Conservation (phyloP, 2,888 invertebrate species). For the Rhagophthalmus giganteus region DNA sequence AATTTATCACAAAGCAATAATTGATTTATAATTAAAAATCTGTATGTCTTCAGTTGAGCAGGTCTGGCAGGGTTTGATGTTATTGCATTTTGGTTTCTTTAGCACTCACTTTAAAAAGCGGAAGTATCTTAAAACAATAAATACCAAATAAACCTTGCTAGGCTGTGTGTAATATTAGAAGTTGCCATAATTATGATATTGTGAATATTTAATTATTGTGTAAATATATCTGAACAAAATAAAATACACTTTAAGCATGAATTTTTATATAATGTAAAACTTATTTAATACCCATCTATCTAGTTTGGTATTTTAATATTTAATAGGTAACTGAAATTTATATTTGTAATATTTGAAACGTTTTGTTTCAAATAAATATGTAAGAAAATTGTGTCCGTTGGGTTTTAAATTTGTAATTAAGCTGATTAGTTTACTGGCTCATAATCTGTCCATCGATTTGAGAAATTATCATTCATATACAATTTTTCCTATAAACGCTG, state of each 20-base stretch:
- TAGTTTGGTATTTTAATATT: background rate
- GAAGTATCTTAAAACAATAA: background rate
- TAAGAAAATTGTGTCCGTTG: too few species aligned
- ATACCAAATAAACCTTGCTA: constrained; percentile 16
- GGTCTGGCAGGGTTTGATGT: constrained; percentile 16
- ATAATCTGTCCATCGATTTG: too few species aligned
- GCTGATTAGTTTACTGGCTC: too few species aligned
- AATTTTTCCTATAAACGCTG: too few species aligned
- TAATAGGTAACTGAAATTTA: too few species aligned
- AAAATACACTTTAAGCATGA: constrained; percentile 12
- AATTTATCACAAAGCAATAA: constrained; percentile 4
- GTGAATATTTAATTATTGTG: constrained; percentile 38
- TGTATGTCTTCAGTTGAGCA: constrained; percentile 12
- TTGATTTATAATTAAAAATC: constrained; percentile 5
- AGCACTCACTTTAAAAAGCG: background rate
- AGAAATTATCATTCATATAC: too few species aligned
- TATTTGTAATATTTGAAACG: too few species aligned
- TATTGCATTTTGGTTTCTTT: constrained; percentile 4
- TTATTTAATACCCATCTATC: background rate
- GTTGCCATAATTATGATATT: constrained; percentile 41
- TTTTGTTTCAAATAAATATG: too few species aligned
- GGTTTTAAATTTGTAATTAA: too few species aligned
- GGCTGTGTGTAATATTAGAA: constrained; percentile 37
- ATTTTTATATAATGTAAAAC: background rate
- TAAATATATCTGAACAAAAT: constrained; percentile 34